A percentile compares a stretch with the other conserved stretches of the same genome.
phyloP scores from a whole-genome alignment of 2,797 vertebrate species.

The Syngnathus rostellatus region DNA sequence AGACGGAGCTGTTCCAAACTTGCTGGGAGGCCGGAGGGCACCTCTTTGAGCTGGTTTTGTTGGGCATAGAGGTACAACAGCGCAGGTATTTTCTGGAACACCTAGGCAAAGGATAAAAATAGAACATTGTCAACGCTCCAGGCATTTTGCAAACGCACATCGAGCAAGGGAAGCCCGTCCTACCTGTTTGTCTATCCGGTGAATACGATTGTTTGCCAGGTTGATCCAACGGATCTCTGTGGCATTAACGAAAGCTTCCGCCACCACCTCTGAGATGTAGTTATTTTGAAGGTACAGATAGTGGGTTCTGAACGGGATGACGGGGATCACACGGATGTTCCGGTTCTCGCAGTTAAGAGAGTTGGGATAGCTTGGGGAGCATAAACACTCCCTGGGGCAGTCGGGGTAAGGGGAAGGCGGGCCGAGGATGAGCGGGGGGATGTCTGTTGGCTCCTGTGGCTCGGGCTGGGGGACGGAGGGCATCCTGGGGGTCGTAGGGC shows the following conservation, averaged over 20 bases:
- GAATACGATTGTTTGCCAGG: slow-evolving; percentile 90
- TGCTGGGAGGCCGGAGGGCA: slow-evolving; percentile 79
- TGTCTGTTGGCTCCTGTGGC: slow-evolving; percentile 84
- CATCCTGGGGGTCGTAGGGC: slow-evolving; percentile 44
- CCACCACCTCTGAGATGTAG: slow-evolving; percentile 83
- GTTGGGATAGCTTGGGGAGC: slow-evolving; percentile 79
- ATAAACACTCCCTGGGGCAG: slow-evolving; percentile 86
- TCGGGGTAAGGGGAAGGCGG: slow-evolving; percentile 79
- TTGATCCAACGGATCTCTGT: slow-evolving; percentile 86
- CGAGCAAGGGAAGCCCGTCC: slow-evolving; percentile 2
- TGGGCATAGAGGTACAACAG: slow-evolving; percentile 86
- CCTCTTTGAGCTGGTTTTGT: slow-evolving; percentile 84
- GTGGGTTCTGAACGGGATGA: slow-evolving; percentile 80
- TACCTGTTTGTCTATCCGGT: slow-evolving; percentile 78
- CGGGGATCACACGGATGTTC: slow-evolving; percentile 83
- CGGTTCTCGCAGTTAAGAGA: slow-evolving; percentile 95
- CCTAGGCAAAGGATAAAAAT: slow-evolving; percentile 36
- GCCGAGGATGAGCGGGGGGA: slow-evolving; percentile 83
- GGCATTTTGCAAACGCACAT: not conserved
- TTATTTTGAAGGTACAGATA: slow-evolving; percentile 98
- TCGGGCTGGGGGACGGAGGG: slow-evolving; percentile 53
- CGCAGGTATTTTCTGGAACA: slow-evolving; percentile 82
- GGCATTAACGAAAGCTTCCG: slow-evolving; percentile 84
- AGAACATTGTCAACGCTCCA: not conserved
- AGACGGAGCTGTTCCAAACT: slow-evolving; percentile 88